Evolutionary conservation across 2,888 invertebrate species (phyloP).

Genomic region (Cecidostiba fungosa): DNA sequence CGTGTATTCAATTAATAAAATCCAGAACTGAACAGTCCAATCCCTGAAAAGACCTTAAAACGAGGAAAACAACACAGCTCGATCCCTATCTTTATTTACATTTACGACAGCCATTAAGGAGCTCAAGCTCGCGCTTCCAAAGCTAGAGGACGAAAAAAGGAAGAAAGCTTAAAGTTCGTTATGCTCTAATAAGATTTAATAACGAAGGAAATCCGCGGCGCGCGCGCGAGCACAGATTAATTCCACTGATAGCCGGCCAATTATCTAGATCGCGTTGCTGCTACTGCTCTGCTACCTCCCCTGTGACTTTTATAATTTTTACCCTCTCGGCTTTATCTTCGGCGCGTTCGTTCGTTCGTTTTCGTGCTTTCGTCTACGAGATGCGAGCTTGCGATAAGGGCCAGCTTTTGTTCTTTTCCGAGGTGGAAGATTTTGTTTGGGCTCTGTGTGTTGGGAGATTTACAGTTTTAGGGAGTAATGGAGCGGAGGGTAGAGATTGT

Average conservation of each 20-base stretch:
- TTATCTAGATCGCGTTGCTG: constrained; percentile 63
- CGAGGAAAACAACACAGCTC: neutral
- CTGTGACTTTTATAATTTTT: constrained; percentile 31
- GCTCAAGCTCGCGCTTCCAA: constrained; percentile 2
- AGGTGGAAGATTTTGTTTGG: neutral
- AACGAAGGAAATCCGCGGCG: constrained; percentile 64
- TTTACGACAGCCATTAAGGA: constrained; percentile 4
- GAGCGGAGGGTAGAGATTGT: neutral
- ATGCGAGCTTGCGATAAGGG: constrained; percentile 24
- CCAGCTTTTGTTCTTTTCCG: constrained; percentile 20
- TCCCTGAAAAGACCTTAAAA: neutral
- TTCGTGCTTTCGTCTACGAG: constrained; percentile 10
- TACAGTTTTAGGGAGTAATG: constrained; percentile 10
- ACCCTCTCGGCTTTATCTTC: constrained; percentile 12
- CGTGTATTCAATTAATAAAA: neutral
- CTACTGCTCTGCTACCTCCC: neutral
- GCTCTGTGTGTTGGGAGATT: neutral
- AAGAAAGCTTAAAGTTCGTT: constrained; percentile 44
- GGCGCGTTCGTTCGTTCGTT: constrained; percentile 20
- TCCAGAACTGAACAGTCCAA: neutral
- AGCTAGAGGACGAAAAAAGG: neutral
- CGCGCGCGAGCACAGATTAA: constrained; percentile 65
- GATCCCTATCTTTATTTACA: constrained; percentile 22
- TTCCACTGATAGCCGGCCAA: constrained; percentile 67
- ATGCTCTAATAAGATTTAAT: constrained; percentile 67